Evolutionary conservation across 2,888 invertebrate species (phyloP), one percentile per base, ranked within the genome.

Genomic region (Laspeyria flexula): DNA sequence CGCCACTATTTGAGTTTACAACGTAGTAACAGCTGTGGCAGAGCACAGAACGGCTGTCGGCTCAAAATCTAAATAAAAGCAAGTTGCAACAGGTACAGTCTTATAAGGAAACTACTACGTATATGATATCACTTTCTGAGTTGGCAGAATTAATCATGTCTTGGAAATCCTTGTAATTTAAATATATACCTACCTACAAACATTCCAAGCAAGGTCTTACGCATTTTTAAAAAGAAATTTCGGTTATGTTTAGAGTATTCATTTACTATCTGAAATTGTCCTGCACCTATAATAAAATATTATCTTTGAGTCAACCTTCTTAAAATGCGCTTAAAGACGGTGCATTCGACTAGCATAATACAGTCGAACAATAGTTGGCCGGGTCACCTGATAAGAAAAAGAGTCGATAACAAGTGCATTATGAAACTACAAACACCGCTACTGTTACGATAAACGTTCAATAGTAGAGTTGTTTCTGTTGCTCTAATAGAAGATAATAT

Each of bases 321-420:
- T 60, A 70, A 56, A 65, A 66, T 65, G 73, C 72, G 75, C 76
- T 74, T 69, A 50, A 71, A 65, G 48, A 56, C 65, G 49, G 56
- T 63, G 61, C 65, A 64, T 61, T 55, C 64, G 53, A 60, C 65
- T 68, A 68, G 71, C 65, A 71, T 72, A 75, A 52, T 70, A 71
- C 68, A 71, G 64, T 71, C 61, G 68, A 77, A 77, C 76, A 79
- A 82, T 79, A 66, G 70, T 66, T 79, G 79, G 76, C 73, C 79
- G 75, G 88, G 87, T 89, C 88, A 85, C 77, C 74, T 77, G 90
- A 90, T 90, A 90, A 87, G 72, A 75, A 69, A 71, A 55, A 73
- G 71, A 71, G 55, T 45, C 80, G 88, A 88, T 90, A 90, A 86
- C 77, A 58, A 75, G 52, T 86, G 86, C 88, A 88, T 81, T 79